phyloP scores from a whole-genome alignment of 2,113 vertebrate species.

The Gila orcuttii region DNA sequence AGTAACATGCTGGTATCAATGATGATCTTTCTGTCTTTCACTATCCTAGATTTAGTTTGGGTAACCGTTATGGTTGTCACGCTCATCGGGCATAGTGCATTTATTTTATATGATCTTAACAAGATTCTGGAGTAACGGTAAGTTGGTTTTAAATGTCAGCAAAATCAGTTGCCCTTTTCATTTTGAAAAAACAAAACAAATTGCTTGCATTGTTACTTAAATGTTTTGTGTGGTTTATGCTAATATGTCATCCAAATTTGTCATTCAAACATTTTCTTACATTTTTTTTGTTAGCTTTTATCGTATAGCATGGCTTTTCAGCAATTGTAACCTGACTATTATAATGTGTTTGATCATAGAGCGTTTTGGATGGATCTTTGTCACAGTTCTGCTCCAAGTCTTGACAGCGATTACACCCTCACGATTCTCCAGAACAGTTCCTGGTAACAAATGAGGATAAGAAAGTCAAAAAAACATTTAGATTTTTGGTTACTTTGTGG shows the following conservation, averaged over 20 bases:
- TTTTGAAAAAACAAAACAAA: not conserved
- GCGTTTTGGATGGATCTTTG: not conserved
- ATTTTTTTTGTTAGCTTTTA: not conserved
- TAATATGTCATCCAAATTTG: no score
- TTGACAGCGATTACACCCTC: not conserved
- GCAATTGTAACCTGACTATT: not conserved
- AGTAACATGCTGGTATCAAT: not conserved
- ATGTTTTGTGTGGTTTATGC: not conserved
- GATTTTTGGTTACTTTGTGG: not conserved
- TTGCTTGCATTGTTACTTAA: not conserved
- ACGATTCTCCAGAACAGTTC: not conserved
- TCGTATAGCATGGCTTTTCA: not conserved
- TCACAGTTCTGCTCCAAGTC: slow-evolving; percentile 5
- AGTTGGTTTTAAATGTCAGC: not conserved
- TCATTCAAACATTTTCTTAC: no score
- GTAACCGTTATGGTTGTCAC: not conserved
- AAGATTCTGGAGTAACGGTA: slow-evolving; percentile 14
- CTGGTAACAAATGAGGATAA: slow-evolving; percentile 3
- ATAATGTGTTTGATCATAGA: not conserved
- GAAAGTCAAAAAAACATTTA: not conserved
- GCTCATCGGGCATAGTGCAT: not conserved
- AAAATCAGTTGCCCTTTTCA: not conserved
- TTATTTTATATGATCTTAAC: not conserved
- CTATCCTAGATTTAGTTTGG: slow-evolving; percentile 25
- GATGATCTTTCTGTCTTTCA: not conserved